These are phyloP conservation scores for Lypha dubia DNA, from an alignment of 2,888 invertebrate species.

Conservation along the genomic window DNA sequence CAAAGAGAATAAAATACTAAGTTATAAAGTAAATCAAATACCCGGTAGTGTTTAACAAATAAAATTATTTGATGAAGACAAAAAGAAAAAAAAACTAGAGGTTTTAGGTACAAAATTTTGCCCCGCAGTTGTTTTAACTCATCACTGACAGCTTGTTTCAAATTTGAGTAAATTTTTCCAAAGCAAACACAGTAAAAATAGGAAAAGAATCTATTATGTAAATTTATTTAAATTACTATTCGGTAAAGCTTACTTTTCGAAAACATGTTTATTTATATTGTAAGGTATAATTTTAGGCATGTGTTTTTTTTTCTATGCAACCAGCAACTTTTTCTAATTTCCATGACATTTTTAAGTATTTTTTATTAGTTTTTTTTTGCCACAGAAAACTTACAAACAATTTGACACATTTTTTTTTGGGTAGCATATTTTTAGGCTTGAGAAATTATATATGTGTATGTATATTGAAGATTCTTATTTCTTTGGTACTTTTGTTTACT, in stretches of 20 bases:
- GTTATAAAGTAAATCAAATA: not conserved
- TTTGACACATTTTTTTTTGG: not conserved
- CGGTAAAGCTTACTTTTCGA: slow-evolving; percentile 22
- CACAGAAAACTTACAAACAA: not conserved
- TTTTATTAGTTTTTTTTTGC: not conserved
- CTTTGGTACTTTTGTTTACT: not conserved
- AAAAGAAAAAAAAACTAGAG: not conserved
- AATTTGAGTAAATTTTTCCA: not conserved
- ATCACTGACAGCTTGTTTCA: not conserved
- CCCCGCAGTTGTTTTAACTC: not conserved
- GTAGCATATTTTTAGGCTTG: slow-evolving; percentile 19
- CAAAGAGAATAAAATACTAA: not conserved
- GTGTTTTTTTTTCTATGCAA: not conserved
- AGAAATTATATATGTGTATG: not conserved
- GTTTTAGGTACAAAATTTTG: not conserved
- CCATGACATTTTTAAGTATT: not conserved
- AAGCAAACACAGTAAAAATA: slow-evolving; percentile 3
- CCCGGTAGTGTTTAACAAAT: not conserved
- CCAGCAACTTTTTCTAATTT: not conserved
- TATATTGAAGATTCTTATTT: slow-evolving; percentile 35
- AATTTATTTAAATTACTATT: slow-evolving; percentile 26
- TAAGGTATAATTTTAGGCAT: slow-evolving; percentile 55
- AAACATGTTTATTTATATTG: slow-evolving; percentile 21
- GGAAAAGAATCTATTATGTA: not conserved
- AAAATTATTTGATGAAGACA: not conserved